Conservation (phyloP, 2,113 vertebrate genomes). For the Microtus ochrogaster region DNA sequence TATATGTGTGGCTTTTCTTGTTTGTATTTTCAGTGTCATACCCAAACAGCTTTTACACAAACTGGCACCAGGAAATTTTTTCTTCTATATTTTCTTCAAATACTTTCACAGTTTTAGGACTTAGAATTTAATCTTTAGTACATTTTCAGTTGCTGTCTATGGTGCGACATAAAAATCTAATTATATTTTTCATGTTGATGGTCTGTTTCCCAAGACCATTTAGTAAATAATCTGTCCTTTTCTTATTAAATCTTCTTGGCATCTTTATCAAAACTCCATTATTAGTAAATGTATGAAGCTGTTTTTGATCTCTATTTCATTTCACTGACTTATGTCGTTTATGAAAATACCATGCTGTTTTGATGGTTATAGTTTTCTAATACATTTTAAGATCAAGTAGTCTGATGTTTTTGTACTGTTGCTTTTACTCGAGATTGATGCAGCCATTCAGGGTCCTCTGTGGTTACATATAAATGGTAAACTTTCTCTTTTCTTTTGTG, state of each 20-base stretch:
- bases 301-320: not conserved
- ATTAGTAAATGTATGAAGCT: not conserved
- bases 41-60: not conserved
- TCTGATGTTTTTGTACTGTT: not conserved
- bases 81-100: not conserved
- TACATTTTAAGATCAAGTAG: not conserved
- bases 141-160: not conserved
- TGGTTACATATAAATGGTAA: not conserved
- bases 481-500: not conserved
- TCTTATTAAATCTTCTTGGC: not conserved
- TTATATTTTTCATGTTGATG: not conserved
- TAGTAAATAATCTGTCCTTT: not conserved
- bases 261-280: not conserved
- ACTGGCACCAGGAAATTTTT: not conserved
- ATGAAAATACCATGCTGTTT: not conserved
- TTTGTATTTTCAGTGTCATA: not conserved
- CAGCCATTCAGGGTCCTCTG: not conserved
- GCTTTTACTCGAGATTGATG: not conserved
- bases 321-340: not conserved
- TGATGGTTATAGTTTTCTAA: not conserved
- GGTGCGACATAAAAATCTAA: not conserved
- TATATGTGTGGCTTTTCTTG: not conserved
- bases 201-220: not conserved
- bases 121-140: not conserved
- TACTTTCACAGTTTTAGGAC: not conserved